Evolutionary conservation across 2,113 vertebrate species (phyloP).

Genomic region (Cyanistes caeruleus): DNA sequence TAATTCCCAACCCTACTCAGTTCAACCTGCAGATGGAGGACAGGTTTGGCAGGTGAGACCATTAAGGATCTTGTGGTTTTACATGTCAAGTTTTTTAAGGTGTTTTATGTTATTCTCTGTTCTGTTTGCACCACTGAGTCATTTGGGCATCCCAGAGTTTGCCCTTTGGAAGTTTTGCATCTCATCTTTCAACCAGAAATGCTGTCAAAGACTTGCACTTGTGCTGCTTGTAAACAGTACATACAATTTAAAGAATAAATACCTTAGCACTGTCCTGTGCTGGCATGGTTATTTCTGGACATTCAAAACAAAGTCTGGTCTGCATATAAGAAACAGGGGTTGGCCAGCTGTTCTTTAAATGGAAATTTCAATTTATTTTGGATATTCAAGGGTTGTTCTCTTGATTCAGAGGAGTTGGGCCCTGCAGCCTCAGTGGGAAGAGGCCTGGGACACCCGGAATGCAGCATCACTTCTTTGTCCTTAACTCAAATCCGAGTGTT

Average conservation of each 20-base stretch:
- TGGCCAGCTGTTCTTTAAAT: background rate
- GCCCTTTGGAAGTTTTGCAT: background rate
- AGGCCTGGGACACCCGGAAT: accelerated
- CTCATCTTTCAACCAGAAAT: background rate
- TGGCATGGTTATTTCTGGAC: background rate
- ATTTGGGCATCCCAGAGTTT: background rate
- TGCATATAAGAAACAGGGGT: accelerated
- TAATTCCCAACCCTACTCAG: slow-evolving; percentile 71
- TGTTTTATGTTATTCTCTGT: accelerated
- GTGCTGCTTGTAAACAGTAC: background rate
- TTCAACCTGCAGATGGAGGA: slow-evolving; percentile 84
- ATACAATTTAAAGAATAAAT: background rate
- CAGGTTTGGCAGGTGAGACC: slow-evolving; percentile 74
- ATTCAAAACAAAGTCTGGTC: background rate
- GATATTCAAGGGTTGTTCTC: background rate
- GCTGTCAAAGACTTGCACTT: background rate
- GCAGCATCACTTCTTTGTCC: background rate
- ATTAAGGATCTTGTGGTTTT: background rate
- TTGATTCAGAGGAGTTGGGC: background rate
- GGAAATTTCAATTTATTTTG: background rate
- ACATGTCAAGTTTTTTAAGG: background rate
- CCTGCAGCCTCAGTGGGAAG: background rate
- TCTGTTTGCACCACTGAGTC: background rate
- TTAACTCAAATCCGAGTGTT: accelerated
- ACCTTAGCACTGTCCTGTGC: accelerated